phyloP scores from a whole-genome alignment of 2,113 vertebrate genomes.

The Stigmatopora nigra region DNA sequence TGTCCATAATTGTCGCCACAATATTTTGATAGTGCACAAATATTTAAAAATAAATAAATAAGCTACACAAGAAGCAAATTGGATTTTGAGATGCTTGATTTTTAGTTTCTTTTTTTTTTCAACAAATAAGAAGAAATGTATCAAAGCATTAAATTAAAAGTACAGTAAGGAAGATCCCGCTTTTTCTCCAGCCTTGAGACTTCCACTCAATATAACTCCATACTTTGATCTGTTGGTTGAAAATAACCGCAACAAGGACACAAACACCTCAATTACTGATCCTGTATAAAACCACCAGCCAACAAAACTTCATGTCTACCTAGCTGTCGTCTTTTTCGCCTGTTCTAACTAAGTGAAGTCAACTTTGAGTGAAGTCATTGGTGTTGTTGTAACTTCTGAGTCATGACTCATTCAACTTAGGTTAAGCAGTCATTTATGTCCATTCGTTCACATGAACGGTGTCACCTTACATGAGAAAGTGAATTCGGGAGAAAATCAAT shows the following conservation, averaged over 20 bases:
- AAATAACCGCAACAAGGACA: slow-evolving; percentile 5
- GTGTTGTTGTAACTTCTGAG: slow-evolving; percentile 32
- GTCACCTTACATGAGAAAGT: slow-evolving; percentile 68
- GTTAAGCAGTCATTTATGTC: slow-evolving; percentile 46
- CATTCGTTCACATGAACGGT: slow-evolving; percentile 57
- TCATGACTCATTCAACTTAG: slow-evolving; percentile 42
- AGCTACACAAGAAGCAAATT: too few species aligned
- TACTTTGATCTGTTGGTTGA: slow-evolving; percentile 13
- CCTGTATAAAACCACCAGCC: slow-evolving; percentile 20
- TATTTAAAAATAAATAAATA: too few species aligned
- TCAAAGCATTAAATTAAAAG: too few species aligned
- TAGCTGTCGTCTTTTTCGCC: slow-evolving; percentile 24
- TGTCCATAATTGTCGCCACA: too few species aligned
- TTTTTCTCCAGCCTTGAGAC: slow-evolving; percentile 10
- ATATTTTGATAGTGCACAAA: too few species aligned
- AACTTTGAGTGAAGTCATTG: slow-evolving; percentile 40
- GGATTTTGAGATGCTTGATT: too few species aligned
- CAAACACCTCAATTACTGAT: slow-evolving; percentile 8
- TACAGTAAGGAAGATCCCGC: too few species aligned
- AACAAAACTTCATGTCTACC: slow-evolving; percentile 21
- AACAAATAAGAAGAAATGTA: too few species aligned
- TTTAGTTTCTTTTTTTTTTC: too few species aligned
- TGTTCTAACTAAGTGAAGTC: slow-evolving; percentile 42
- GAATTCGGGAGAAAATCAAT: slow-evolving; percentile 74
- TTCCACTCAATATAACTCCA: slow-evolving; percentile 15